phyloP scores from a whole-genome alignment of 2,113 vertebrate genomes.

The Gadus chalcogrammus region DNA sequence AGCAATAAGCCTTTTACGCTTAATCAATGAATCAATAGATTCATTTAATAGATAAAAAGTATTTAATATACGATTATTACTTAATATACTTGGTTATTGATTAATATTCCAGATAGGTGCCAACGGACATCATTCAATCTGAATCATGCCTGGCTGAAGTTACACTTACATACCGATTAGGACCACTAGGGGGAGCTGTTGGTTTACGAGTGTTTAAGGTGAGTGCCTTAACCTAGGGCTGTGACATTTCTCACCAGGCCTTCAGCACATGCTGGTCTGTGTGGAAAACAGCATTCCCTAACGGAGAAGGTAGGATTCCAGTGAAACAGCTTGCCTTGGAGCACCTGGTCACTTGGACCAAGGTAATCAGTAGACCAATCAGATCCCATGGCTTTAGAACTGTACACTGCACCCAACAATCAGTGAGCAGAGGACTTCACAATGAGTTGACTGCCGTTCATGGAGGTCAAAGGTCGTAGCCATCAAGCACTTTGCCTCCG shows the following conservation, averaged over 20 bases:
- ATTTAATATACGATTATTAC: no score
- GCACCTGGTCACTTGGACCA: slow-evolving; percentile 25
- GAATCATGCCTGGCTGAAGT: no score
- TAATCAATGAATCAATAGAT: no score
- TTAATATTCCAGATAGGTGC: no score
- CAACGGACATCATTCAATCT: no score
- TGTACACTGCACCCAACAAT: not conserved
- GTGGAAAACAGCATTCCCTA: slow-evolving; percentile 50
- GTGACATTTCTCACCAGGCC: slow-evolving; percentile 60
- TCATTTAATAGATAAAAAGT: no score
- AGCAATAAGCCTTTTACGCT: no score
- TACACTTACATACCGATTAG: not conserved
- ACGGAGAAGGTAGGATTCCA: slow-evolving; percentile 45
- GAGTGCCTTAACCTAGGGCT: slow-evolving; percentile 39
- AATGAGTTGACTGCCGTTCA: no score
- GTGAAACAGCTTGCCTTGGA: slow-evolving; percentile 44
- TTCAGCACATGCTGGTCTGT: slow-evolving; percentile 45
- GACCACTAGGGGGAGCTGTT: slow-evolving; percentile 57
- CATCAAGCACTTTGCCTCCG: no score
- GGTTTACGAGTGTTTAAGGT: slow-evolving; percentile 37
- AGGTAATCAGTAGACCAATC: slow-evolving; percentile 40
- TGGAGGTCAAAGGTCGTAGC: no score
- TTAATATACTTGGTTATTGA: no score
- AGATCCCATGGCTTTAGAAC: slow-evolving; percentile 8
- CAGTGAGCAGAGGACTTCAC: no score